phyloP scores from a whole-genome alignment of 2,113 vertebrate species.

The Zapornia atra region DNA sequence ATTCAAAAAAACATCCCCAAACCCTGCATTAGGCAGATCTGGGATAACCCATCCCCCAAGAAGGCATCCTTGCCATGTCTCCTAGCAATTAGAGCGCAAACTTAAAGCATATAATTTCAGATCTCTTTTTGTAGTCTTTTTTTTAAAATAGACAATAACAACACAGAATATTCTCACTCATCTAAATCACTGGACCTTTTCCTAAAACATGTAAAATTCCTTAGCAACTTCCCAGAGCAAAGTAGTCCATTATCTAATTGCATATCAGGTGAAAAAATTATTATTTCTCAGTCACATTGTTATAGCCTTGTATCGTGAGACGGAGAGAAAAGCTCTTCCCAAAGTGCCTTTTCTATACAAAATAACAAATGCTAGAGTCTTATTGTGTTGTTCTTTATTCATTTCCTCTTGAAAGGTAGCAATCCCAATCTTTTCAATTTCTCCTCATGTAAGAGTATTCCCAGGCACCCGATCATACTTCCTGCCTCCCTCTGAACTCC shows the following conservation, averaged over 20 bases:
- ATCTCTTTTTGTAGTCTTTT: background rate
- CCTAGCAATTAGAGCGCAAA: constrained; percentile 9
- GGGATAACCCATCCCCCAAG: background rate
- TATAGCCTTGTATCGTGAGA: background rate
- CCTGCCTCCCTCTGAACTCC: constrained; percentile 13
- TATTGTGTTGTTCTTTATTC: constrained; percentile 34
- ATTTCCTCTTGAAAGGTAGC: background rate
- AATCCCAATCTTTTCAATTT: constrained; percentile 36
- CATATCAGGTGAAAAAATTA: background rate
- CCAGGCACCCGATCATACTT: constrained; percentile 12
- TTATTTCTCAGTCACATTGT: constrained; percentile 8
- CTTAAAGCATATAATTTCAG: background rate
- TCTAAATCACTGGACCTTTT: background rate
- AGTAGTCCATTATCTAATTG: background rate
- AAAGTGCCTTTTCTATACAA: constrained; percentile 14
- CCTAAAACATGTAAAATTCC: background rate
- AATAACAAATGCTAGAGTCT: constrained; percentile 33
- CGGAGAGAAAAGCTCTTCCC: background rate
- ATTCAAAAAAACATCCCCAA: background rate
- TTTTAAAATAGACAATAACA: background rate
- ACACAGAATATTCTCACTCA: background rate
- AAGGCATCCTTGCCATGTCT: background rate
- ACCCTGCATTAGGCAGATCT: background rate
- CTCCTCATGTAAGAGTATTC: background rate
- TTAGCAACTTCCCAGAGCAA: background rate